Evolutionary conservation across 2,797 vertebrate genomes (phyloP).

Genomic region (Champsocephalus gunnari): DNA sequence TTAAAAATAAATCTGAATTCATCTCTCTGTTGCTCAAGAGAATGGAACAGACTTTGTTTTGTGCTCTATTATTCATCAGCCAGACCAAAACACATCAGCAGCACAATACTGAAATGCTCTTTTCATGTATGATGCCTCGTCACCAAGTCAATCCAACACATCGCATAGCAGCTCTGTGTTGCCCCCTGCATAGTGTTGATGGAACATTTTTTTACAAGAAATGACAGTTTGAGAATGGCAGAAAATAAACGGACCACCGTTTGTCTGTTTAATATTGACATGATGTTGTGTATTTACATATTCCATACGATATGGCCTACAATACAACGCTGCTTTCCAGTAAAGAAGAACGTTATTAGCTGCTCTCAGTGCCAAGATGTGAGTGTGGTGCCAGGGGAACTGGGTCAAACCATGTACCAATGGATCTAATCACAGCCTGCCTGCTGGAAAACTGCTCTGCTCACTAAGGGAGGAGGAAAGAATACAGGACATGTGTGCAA

Average conservation of each 20-base stretch:
- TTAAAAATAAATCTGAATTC: constrained; percentile 60
- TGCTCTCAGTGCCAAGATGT: constrained; percentile 57
- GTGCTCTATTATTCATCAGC: constrained; percentile 55
- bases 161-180: not conserved
- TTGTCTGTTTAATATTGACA: constrained; percentile 8
- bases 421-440: constrained; percentile 72
- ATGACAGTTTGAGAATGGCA: not conserved
- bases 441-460: constrained; percentile 63
- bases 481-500: constrained; percentile 50
- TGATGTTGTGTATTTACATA: constrained; percentile 13
- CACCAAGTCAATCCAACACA: not conserved
- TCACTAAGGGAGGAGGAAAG: constrained; percentile 42
- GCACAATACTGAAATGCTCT: constrained; percentile 27
- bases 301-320: constrained; percentile 22
- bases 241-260: not conserved
- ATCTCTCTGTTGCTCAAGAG: constrained; percentile 48
- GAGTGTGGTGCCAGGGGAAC: constrained; percentile 77
- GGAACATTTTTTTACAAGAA: not conserved
- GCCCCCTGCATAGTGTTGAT: not conserved
- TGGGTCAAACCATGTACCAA: constrained; percentile 77
- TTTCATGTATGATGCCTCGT: constrained; percentile 10
- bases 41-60: constrained; percentile 58
- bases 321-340: constrained; percentile 38
- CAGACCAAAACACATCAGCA: constrained; percentile 38
- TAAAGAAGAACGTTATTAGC: constrained; percentile 57